phyloP scores from a whole-genome alignment of 2,888 invertebrate genomes.

The Microdon myrmicae region DNA sequence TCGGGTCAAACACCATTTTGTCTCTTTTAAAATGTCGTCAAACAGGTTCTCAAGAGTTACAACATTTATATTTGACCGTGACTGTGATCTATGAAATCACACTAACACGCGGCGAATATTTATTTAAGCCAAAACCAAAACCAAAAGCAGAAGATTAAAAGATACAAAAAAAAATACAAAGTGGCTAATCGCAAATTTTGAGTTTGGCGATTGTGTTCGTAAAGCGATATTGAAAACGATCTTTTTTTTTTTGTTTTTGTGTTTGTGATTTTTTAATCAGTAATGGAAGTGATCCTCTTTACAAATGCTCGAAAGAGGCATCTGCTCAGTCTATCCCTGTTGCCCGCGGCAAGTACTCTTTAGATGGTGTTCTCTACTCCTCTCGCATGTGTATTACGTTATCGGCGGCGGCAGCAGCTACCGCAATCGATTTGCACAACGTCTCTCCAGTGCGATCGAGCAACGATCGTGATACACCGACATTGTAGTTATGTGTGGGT shows the following conservation, averaged over 20 bases:
- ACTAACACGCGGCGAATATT: no score
- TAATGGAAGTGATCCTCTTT: no score
- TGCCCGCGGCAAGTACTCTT: constrained; percentile 1
- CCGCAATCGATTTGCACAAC: constrained; percentile 48
- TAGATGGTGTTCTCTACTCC: constrained; percentile 6
- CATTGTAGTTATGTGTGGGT: constrained; percentile 31
- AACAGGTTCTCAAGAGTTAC: constrained; percentile 18
- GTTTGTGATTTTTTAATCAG: no score
- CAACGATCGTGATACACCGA: constrained; percentile 5
- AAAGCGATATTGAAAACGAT: no score
- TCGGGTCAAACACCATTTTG: no score
- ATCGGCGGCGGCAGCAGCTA: constrained; percentile 11
- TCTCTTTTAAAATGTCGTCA: no score
- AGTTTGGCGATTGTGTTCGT: constrained; percentile 1
- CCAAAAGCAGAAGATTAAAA: no score
- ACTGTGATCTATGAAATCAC: constrained; percentile 47
- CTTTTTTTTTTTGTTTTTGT: no score
- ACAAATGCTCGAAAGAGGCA: background rate
- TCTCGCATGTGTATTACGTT: constrained; percentile 54
- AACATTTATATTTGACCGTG: constrained; percentile 26
- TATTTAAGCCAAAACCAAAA: no score
- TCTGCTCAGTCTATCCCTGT: constrained; percentile 14
- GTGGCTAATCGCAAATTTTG: constrained; percentile 10
- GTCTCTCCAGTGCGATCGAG: constrained; percentile 22
- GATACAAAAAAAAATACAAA: constrained; percentile 1